Conservation (phyloP, 2,888 invertebrate species). For the Aphodius sticticus region DNA sequence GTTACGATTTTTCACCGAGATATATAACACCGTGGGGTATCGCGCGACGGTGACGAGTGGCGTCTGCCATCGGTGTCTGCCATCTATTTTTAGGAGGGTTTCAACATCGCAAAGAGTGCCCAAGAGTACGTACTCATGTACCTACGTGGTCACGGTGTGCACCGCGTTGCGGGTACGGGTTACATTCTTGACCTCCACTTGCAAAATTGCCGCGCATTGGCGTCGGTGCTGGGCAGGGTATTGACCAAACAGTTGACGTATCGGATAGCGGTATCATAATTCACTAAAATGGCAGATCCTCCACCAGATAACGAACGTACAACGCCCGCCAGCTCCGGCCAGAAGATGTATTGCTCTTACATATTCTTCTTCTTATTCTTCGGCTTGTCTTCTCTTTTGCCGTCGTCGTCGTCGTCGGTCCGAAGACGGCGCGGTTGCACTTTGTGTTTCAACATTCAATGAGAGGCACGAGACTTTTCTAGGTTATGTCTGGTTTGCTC, state of each 20-base stretch:
- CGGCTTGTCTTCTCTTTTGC: neutral
- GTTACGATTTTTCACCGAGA: neutral
- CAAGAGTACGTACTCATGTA: neutral
- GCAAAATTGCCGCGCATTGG: neutral
- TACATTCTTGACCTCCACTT: constrained; percentile 4
- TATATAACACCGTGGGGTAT: neutral
- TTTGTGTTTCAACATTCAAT: neutral
- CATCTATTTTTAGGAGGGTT: constrained; percentile 4
- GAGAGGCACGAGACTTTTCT: neutral
- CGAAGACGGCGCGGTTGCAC: neutral
- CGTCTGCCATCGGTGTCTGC: neutral
- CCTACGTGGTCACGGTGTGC: too few relatives aligned
- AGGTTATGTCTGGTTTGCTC: neutral
- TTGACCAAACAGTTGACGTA: constrained; percentile 4
- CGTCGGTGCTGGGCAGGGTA: neutral
- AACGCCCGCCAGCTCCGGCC: neutral
- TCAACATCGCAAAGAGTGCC: neutral
- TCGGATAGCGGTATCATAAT: neutral
- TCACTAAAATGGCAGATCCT: neutral
- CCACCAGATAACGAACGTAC: constrained; percentile 4
- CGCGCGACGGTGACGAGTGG: too few relatives aligned
- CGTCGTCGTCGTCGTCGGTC: neutral
- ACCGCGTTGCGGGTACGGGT: neutral
- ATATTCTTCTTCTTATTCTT: constrained; percentile 4
- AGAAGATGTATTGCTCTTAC: constrained; percentile 4